phyloP scores from a whole-genome alignment of 2,797 vertebrate genomes.

The Intellagama lesueurii region DNA sequence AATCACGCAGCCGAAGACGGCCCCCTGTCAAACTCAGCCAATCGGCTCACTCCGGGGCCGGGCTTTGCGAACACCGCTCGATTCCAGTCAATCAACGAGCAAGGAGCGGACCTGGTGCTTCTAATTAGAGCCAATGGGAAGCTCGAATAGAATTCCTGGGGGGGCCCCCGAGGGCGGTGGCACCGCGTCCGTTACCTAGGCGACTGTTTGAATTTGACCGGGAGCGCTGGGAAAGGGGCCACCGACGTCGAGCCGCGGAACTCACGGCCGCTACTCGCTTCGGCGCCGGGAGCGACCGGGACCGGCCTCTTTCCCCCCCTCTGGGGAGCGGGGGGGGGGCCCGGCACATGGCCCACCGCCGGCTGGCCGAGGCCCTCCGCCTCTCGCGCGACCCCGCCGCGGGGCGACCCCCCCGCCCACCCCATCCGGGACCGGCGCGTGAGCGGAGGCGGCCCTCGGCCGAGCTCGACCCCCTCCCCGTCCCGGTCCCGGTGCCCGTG shows the following conservation, averaged over 20 bases:
- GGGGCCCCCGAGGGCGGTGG: background rate
- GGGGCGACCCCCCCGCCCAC: background rate
- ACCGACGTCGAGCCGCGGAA: too few species aligned
- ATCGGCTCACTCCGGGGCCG: background rate
- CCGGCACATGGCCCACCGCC: background rate
- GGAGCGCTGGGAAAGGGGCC: background rate
- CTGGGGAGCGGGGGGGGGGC: background rate
- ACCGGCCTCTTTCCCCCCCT: too few species aligned
- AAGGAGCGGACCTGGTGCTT: too few species aligned
- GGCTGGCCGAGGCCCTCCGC: background rate
- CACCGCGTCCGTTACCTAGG: background rate
- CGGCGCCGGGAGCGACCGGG: too few species aligned
- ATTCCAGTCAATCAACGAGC: too few species aligned
- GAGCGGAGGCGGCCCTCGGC: background rate
- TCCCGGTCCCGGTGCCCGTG: too few species aligned
- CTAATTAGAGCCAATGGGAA: background rate
- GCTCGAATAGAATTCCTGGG: too few species aligned
- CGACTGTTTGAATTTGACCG: background rate
- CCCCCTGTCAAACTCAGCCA: background rate
- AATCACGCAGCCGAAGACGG: background rate
- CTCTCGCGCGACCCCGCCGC: background rate
- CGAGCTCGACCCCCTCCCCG: too few species aligned
- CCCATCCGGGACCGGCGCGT: background rate
- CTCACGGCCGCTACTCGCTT: too few species aligned
- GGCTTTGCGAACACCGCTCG: too few species aligned